Percentiles rank a stretch among this genome's conserved stretches.
Evolutionary conservation across 35 echinoderm and acorn worm genomes (phyloP).

Genomic region (Diadema setosum): DNA sequence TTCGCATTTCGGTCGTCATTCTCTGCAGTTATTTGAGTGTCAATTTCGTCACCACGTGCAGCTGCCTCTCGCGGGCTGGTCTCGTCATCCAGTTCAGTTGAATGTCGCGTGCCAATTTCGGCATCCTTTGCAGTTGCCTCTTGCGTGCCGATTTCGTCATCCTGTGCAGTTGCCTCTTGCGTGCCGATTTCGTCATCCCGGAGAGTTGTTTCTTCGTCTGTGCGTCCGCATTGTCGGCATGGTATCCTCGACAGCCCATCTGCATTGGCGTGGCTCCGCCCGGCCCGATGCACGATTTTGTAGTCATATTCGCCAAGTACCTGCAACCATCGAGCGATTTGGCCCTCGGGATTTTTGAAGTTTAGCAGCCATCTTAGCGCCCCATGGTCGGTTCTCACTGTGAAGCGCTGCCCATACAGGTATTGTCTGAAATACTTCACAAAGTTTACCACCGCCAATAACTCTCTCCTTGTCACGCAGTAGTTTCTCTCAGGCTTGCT

Average conservation of each 20-base stretch:
- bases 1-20: too few relatives aligned
- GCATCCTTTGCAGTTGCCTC: too few relatives aligned
- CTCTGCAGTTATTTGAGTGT: too few relatives aligned
- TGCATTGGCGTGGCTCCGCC: neutral
- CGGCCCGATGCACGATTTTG: neutral
- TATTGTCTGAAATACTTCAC: neutral
- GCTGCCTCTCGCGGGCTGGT: too few relatives aligned
- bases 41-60: too few relatives aligned
- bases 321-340: constrained; percentile 52
- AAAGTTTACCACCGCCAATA: neutral
- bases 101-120: too few relatives aligned
- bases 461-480: too few relatives aligned
- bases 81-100: too few relatives aligned
- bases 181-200: too few relatives aligned
- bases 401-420: constrained; percentile 10
- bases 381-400: constrained; percentile 9
- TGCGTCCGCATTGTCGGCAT: constrained; percentile 1
- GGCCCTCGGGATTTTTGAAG: constrained; percentile 60
- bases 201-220: neutral
- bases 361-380: constrained; percentile 33
- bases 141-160: too few relatives aligned
- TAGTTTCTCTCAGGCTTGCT: too few relatives aligned
- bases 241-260: constrained; percentile 16
- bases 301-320: constrained; percentile 3
- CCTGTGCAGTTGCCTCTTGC: too few relatives aligned